Percentiles rank a stretch among this genome's conserved stretches.
Conservation (phyloP, 2,113 vertebrate species). For the Oreochromis spilurus region DNA sequence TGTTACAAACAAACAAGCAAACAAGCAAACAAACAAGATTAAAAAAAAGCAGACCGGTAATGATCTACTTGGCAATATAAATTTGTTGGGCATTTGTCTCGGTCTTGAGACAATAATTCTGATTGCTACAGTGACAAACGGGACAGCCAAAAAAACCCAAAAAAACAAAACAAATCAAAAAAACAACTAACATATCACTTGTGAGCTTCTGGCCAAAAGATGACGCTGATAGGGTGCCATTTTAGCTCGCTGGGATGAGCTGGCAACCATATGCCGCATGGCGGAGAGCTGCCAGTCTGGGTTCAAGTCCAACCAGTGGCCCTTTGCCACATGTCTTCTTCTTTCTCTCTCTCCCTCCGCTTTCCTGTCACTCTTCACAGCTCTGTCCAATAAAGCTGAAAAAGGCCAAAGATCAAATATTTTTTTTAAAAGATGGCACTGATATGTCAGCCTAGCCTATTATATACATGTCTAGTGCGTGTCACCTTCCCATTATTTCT, state of each 20-base stretch:
- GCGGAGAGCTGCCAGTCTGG: neutral
- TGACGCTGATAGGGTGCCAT: fast-evolving
- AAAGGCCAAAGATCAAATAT: neutral
- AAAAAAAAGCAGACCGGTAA: neutral
- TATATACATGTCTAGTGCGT: neutral
- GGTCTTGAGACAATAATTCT: neutral
- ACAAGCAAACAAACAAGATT: neutral
- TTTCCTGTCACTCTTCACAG: neutral
- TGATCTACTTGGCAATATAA: neutral
- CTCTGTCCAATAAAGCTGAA: neutral
- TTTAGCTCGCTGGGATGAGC: neutral
- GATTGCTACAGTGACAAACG: neutral
- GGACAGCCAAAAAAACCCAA: neutral
- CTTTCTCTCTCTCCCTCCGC: neutral
- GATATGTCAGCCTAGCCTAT: neutral
- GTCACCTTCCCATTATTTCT: neutral
- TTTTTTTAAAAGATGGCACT: neutral
- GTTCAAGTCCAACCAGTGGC: neutral
- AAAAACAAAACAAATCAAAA: neutral
- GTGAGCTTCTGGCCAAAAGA: neutral
- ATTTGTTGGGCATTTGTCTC: neutral
- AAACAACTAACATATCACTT: neutral
- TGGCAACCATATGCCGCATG: neutral
- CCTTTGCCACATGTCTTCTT: neutral
- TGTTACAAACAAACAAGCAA: neutral